Percentiles rank a stretch among this genome's conserved stretches.
Evolutionary conservation across 2,113 vertebrate species (phyloP).

Genomic region (Podarcis cretensis): DNA sequence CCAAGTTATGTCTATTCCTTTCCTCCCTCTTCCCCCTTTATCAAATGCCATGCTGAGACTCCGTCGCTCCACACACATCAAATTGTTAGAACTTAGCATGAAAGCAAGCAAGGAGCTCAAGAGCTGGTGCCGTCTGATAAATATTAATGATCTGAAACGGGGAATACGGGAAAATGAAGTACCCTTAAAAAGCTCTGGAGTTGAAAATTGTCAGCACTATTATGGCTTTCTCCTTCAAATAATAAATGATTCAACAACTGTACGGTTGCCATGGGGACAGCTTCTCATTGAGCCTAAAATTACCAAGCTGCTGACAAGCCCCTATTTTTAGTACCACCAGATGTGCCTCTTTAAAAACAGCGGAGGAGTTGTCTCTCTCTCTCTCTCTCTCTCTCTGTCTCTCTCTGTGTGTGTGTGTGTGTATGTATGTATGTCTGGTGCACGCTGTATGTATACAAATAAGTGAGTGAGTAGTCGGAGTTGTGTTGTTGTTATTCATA

Average conservation of each 20-base stretch:
- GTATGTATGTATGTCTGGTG: conserved; percentile 49
- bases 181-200: conserved; percentile 56
- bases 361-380: conserved; percentile 41
- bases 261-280: conserved; percentile 74
- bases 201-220: conserved; percentile 53
- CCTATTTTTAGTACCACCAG: conserved; percentile 75
- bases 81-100: not conserved
- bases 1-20: not conserved
- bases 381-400: no score
- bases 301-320: conserved; percentile 70
- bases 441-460: conserved; percentile 32
- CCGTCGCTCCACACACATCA: not conserved
- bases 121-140: conserved; percentile 30
- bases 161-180: conserved; percentile 37
- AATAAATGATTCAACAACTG: conserved; percentile 77
- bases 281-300: conserved; percentile 76
- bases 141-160: conserved; percentile 32
- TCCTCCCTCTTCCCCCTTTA: not conserved
- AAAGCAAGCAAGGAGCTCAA: conserved; percentile 35
- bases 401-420: no score
- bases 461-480: conserved; percentile 38
- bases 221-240: conserved; percentile 68
- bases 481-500: conserved; percentile 31
- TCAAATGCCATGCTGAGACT: conserved; percentile 30
- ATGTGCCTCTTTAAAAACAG: conserved; percentile 73